Evolutionary conservation across 2,113 vertebrate species (phyloP).

Genomic region (Calidris pygmaea): DNA sequence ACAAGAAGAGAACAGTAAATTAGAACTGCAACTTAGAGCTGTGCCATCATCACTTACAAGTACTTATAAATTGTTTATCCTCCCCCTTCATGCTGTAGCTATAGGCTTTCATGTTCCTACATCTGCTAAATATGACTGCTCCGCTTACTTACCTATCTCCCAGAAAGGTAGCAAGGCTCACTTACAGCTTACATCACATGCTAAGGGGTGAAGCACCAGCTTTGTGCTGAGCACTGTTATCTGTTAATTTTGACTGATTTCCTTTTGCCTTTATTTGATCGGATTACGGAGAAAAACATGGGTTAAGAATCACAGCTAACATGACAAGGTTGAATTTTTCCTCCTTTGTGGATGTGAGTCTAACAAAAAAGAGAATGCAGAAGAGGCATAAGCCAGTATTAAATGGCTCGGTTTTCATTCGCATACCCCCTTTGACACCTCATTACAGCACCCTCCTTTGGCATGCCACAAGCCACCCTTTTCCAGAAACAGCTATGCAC

Average conservation of each 20-base stretch:
- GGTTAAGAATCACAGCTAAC: not conserved
- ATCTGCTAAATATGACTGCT: conserved; percentile 60
- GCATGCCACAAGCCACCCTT: not conserved
- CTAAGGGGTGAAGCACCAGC: not conserved
- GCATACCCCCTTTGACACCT: not conserved
- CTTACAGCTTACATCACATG: not conserved
- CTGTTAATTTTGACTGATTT: not conserved
- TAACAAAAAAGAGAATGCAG: not conserved
- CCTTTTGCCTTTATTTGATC: not conserved
- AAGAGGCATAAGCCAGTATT: not conserved
- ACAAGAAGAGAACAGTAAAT: conserved; percentile 16
- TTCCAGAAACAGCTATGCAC: not conserved
- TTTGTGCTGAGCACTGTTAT: not conserved
- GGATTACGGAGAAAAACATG: not conserved
- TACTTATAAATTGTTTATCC: conserved; percentile 67
- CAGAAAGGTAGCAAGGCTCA: not conserved
- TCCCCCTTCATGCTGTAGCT: conserved; percentile 51
- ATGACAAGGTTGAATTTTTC: not conserved
- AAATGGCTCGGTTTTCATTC: not conserved
- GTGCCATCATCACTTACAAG: conserved; percentile 60
- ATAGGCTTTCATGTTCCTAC: conserved; percentile 63
- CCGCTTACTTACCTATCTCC: conserved; percentile 27
- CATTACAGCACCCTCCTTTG: not conserved
- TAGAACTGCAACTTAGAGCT: conserved; percentile 18
- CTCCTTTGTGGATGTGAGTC: not conserved